A percentile compares a stretch with the other conserved stretches of the same genome.
Evolutionary conservation across 2,113 vertebrate species (phyloP).

Genomic region (Nematolebias whitei): DNA sequence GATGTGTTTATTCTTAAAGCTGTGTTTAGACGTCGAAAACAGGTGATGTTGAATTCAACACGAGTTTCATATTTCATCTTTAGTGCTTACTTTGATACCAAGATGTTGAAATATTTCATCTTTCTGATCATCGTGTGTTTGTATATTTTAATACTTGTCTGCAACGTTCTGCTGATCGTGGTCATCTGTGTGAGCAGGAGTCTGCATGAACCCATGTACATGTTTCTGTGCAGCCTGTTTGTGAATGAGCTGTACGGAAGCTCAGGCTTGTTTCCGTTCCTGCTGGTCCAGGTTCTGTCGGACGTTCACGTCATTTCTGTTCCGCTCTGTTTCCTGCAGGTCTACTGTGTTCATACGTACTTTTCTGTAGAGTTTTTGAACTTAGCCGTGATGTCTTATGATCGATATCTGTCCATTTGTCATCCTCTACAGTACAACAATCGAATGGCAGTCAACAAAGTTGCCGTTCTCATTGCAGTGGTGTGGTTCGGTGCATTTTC

Average conservation of each 20-base stretch:
- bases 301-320: slow-evolving; percentile 22
- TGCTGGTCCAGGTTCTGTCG: slow-evolving; percentile 35
- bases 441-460: slow-evolving; percentile 19
- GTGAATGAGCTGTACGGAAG: slow-evolving; percentile 47
- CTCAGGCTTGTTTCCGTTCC: slow-evolving; percentile 23
- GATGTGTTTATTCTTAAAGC: too few relatives aligned
- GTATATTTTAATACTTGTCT: neutral
- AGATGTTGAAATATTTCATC: neutral
- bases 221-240: slow-evolving; percentile 67
- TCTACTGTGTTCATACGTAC: slow-evolving; percentile 11
- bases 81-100: slow-evolving; percentile 7
- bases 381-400: slow-evolving; percentile 42
- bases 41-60: slow-evolving; percentile 4
- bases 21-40: too few relatives aligned
- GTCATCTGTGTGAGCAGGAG: slow-evolving; percentile 53
- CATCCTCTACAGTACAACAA: slow-evolving; percentile 38
- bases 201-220: slow-evolving; percentile 73
- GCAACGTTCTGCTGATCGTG: slow-evolving; percentile 25
- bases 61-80: slow-evolving; percentile 2
- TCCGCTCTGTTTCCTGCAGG: slow-evolving; percentile 23
- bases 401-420: slow-evolving; percentile 50
- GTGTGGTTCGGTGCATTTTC: slow-evolving; percentile 22
- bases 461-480: neutral
- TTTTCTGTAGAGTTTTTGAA: neutral
- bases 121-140: neutral